These are phyloP conservation scores for Temnothorax rugatulus DNA, from an alignment of 2,888 invertebrate species.

Conservation along the genomic window DNA sequence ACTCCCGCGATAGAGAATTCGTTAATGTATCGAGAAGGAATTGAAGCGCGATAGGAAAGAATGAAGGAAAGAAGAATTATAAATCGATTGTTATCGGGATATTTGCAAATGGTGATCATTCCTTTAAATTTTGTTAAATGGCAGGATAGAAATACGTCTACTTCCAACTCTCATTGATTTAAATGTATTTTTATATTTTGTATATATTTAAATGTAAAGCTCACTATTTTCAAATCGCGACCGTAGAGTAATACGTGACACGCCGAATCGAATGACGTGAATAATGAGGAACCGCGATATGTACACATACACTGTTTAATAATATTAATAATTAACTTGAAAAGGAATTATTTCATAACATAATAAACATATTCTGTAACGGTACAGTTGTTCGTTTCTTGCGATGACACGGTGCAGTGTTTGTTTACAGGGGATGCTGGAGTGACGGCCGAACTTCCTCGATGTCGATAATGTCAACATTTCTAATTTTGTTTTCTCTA, in stretches of 20 bases:
- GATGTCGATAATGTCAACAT: too few relatives aligned
- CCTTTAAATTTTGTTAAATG: neutral
- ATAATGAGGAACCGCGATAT: neutral
- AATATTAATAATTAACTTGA: conserved; percentile 5
- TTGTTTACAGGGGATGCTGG: too few relatives aligned
- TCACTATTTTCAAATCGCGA: neutral
- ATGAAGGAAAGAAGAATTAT: neutral
- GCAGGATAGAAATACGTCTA: too few relatives aligned
- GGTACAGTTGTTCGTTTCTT: neutral
- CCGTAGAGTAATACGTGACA: neutral
- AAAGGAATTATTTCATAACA: neutral
- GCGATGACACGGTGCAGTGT: neutral
- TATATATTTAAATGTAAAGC: too few relatives aligned
- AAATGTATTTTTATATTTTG: neutral
- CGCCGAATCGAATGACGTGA: neutral
- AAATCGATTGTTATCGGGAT: neutral
- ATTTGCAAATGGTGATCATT: neutral
- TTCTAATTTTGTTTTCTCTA: too few relatives aligned
- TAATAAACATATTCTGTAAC: neutral
- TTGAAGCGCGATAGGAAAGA: neutral
- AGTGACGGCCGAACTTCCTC: too few relatives aligned
- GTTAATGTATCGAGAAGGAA: neutral
- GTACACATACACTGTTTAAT: neutral
- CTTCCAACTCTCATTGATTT: neutral
- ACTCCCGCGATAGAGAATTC: neutral